These are phyloP conservation scores for Sciurus niger DNA, from an alignment of 2,113 vertebrate genomes.

Conservation along the genomic window DNA sequence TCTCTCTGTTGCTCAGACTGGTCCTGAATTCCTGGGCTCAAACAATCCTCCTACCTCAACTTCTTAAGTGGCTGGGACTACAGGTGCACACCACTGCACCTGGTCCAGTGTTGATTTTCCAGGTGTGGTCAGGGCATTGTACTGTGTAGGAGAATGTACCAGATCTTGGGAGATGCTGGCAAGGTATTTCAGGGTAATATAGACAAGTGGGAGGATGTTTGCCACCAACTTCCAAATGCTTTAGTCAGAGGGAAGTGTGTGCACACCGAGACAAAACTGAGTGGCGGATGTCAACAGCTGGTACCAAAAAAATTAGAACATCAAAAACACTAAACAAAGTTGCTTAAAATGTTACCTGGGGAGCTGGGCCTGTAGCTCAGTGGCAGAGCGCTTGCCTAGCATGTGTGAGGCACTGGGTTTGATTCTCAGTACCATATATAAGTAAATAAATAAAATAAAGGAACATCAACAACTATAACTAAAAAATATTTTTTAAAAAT, in stretches of 20 bases:
- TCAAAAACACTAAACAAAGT: background rate
- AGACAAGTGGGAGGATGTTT: background rate
- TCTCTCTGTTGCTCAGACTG: background rate
- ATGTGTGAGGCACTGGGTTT: background rate
- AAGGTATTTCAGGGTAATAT: background rate
- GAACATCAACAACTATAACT: too few species aligned
- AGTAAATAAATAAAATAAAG: too few species aligned
- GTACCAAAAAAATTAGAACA: background rate
- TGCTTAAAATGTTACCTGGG: conserved; percentile 32
- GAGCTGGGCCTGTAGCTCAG: too few species aligned
- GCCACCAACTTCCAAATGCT: conserved; percentile 22
- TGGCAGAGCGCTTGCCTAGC: too few species aligned
- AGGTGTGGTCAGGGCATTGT: background rate
- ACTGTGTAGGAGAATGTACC: background rate
- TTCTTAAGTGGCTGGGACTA: background rate
- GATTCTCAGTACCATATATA: too few species aligned
- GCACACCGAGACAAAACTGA: background rate
- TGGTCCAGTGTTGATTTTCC: background rate
- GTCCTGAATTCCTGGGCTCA: background rate
- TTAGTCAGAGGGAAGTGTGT: background rate
- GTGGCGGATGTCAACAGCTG: background rate
- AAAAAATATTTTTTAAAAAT: background rate
- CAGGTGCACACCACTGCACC: background rate
- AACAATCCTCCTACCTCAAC: background rate
- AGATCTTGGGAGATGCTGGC: background rate